Conservation (phyloP, 2,888 invertebrate genomes). For the Troilus luridus region DNA sequence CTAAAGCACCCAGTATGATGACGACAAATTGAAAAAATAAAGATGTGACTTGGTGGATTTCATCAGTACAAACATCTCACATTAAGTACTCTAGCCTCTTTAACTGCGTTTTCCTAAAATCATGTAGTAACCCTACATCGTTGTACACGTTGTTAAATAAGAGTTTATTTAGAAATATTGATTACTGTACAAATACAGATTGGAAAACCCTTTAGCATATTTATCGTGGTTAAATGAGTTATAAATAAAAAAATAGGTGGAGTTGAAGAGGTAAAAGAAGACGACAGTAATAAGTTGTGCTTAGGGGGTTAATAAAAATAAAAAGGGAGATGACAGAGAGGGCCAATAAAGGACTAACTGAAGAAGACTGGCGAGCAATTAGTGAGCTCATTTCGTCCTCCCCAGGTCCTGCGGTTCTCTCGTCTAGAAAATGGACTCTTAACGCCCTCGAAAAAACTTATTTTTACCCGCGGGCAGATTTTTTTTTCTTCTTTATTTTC, state of each 20-base stretch:
- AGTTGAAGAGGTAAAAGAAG: conserved; percentile 9
- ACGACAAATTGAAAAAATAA: no score
- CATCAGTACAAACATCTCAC: no score
- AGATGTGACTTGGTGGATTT: no score
- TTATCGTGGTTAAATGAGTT: background rate
- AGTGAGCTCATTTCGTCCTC: conserved; percentile 16
- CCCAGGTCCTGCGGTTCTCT: background rate
- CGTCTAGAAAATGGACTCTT: conserved; percentile 43
- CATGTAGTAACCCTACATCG: no score
- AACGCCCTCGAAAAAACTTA: conserved; percentile 30
- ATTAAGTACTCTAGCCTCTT: no score
- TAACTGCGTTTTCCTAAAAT: no score
- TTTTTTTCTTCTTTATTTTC: background rate
- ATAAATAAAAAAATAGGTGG: background rate
- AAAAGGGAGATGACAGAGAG: conserved; percentile 36
- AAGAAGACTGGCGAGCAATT: conserved; percentile 41
- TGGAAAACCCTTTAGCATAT: background rate
- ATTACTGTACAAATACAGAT: background rate
- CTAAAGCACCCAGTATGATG: no score
- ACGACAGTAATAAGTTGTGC: conserved; percentile 24
- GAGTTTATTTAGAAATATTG: background rate
- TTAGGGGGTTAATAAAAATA: conserved; percentile 31
- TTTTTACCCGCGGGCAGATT: conserved; percentile 26
- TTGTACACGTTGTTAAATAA: no score
- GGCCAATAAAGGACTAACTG: conserved; percentile 34